Evolutionary conservation across 2,888 invertebrate species (phyloP).

Genomic region (Sesia bembeciformis): DNA sequence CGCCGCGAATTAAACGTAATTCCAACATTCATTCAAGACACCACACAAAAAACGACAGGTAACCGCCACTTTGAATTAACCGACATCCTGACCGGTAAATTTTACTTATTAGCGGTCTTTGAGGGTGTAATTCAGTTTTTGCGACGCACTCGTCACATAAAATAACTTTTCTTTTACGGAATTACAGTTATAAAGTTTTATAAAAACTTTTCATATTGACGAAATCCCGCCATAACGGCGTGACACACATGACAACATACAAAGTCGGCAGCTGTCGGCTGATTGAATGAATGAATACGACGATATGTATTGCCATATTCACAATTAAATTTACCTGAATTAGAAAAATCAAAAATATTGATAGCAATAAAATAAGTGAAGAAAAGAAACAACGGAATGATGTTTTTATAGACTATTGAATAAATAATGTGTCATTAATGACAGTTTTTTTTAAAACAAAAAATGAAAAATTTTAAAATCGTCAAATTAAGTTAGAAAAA

Average conservation of each 20-base stretch:
- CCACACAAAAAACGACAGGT: constrained; percentile 73
- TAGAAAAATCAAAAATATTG: too few species aligned
- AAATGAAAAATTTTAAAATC: too few species aligned
- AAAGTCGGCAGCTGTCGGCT: constrained; percentile 36
- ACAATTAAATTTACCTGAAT: background rate
- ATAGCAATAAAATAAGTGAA: background rate
- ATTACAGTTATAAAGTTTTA: constrained; percentile 47
- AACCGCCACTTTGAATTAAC: constrained; percentile 74
- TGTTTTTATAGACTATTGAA: constrained; percentile 23
- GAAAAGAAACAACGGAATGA: constrained; percentile 9
- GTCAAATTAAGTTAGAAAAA: too few species aligned
- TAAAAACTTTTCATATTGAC: constrained; percentile 53
- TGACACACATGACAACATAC: constrained; percentile 17
- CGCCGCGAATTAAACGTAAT: constrained; percentile 62
- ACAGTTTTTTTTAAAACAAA: too few species aligned
- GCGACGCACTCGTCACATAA: constrained; percentile 16
- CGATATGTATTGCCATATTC: constrained; percentile 30
- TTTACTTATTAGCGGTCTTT: constrained; percentile 41
- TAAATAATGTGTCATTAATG: too few species aligned
- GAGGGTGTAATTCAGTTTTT: constrained; percentile 22
- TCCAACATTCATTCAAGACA: constrained; percentile 68
- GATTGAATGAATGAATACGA: constrained; percentile 33
- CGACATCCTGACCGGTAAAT: constrained; percentile 68
- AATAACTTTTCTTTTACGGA: constrained; percentile 31
- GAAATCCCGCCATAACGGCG: constrained; percentile 59